These are phyloP conservation scores for Hoplostethus mediterraneus DNA, from an alignment of 2,797 vertebrate genomes.

Conservation along the genomic window DNA sequence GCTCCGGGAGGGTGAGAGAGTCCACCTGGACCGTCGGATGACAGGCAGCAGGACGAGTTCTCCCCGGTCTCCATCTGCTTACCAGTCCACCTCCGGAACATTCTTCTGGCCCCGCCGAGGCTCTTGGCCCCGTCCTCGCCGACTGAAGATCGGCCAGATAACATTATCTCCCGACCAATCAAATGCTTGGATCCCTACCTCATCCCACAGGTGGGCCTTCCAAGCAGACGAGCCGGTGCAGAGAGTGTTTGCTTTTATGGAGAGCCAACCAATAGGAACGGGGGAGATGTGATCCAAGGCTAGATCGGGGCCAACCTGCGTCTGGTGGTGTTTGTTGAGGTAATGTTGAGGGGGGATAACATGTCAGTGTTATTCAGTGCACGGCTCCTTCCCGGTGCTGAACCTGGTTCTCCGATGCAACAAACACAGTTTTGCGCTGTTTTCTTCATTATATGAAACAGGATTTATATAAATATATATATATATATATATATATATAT, in stretches of 20 bases:
- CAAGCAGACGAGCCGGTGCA: slow-evolving; percentile 65
- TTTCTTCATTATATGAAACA: too few species aligned
- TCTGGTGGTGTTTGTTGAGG: slow-evolving; percentile 58
- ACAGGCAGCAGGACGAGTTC: slow-evolving; percentile 38
- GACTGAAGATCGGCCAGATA: slow-evolving; percentile 89
- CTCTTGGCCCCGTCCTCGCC: slow-evolving; percentile 65
- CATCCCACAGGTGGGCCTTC: slow-evolving; percentile 86
- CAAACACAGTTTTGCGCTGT: slow-evolving; percentile 9
- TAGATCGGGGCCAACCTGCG: slow-evolving; percentile 49
- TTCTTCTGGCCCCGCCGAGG: slow-evolving; percentile 45
- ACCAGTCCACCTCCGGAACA: slow-evolving; percentile 81
- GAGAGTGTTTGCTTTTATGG: slow-evolving; percentile 82
- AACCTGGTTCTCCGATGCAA: background rate
- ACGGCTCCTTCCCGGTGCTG: background rate
- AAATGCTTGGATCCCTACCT: slow-evolving; percentile 79
- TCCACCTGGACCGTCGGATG: slow-evolving; percentile 53
- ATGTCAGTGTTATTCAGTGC: slow-evolving; percentile 8
- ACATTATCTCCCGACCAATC: slow-evolving; percentile 83
- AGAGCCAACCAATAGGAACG: slow-evolving; percentile 81
- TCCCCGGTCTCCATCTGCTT: slow-evolving; percentile 81
- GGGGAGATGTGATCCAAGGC: slow-evolving; percentile 44
- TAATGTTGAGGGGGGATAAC: slow-evolving; percentile 42
- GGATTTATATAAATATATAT: too few species aligned
- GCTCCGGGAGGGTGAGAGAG: slow-evolving; percentile 31
- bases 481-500: too few species aligned